Conservation (phyloP, 1,140 invertebrate genomes). For the Drosophila orena region DNA sequence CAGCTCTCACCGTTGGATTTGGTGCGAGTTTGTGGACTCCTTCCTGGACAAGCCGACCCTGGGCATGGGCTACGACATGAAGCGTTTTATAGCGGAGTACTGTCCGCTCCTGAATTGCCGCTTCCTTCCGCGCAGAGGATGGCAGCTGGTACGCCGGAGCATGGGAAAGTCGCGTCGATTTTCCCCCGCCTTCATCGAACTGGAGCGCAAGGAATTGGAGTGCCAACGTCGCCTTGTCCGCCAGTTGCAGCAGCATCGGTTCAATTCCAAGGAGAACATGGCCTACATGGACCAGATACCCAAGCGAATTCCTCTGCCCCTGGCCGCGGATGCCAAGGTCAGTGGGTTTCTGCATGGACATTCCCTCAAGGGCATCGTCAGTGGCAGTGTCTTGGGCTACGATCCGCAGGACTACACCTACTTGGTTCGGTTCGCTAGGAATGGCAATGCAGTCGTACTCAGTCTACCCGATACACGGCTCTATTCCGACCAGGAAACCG, state of each 20-base stretch:
- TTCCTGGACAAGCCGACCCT: slow-evolving; percentile 41
- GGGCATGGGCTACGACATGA: slow-evolving; percentile 27
- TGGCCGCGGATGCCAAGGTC: slow-evolving; percentile 34
- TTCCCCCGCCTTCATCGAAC: slow-evolving; percentile 44
- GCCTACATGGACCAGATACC: slow-evolving; percentile 29
- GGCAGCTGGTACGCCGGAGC: slow-evolving; percentile 49
- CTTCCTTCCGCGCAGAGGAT: slow-evolving; percentile 35
- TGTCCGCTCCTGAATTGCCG: slow-evolving; percentile 23
- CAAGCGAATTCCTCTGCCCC: slow-evolving; percentile 28
- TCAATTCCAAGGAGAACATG: neutral
- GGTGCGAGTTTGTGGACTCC: slow-evolving; percentile 58
- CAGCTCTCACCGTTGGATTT: slow-evolving; percentile 52
- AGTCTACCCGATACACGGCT: slow-evolving; percentile 29
- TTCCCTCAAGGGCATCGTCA: slow-evolving; percentile 1
- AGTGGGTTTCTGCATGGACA: slow-evolving; percentile 6
- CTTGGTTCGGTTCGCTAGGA: slow-evolving; percentile 20
- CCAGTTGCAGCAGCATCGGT: slow-evolving; percentile 29
- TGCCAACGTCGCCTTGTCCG: slow-evolving; percentile 23
- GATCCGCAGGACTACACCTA: slow-evolving; percentile 28
- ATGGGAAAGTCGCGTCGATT: slow-evolving; percentile 64
- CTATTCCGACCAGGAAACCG: slow-evolving; percentile 12
- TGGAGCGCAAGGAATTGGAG: slow-evolving; percentile 26
- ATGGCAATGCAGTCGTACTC: slow-evolving; percentile 5
- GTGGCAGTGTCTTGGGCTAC: slow-evolving; percentile 34
- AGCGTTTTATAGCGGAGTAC: slow-evolving; percentile 22